Percentiles rank a stretch among this genome's conserved stretches.
phyloP scores from a whole-genome alignment of 2,113 vertebrate species.

The Rhizomys pruinosus region DNA sequence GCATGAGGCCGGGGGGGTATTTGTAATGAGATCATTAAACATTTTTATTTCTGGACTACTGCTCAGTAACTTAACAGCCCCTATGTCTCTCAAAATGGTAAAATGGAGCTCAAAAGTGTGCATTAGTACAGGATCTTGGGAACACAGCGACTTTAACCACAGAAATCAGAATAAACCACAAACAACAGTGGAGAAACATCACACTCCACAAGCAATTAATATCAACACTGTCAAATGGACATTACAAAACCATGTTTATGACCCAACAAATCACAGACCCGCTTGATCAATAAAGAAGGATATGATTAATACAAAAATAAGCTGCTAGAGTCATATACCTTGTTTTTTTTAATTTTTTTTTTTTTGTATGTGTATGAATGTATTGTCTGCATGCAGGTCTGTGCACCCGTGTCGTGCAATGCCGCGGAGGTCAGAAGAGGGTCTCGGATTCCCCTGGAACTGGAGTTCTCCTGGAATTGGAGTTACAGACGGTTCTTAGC shows the following conservation, averaged over 20 bases:
- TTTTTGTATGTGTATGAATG: too few species aligned
- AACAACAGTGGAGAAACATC: constrained; percentile 13
- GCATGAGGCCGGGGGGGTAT: not conserved
- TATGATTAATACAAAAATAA: constrained; percentile 60
- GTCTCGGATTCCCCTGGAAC: too few species aligned
- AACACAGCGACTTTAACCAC: not conserved
- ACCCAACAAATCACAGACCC: constrained; percentile 22
- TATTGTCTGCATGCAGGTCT: too few species aligned
- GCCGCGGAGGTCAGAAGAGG: too few species aligned
- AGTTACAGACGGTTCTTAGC: too few species aligned
- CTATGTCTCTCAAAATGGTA: not conserved
- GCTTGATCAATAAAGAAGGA: not conserved
- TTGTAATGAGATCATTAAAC: not conserved
- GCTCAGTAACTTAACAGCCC: constrained; percentile 3
- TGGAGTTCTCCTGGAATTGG: too few species aligned
- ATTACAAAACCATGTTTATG: constrained; percentile 48
- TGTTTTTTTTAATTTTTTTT: too few species aligned
- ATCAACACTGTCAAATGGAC: constrained; percentile 41
- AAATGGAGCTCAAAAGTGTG: not conserved
- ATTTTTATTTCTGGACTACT: constrained; percentile 41
- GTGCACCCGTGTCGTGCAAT: too few species aligned
- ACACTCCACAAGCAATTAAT: constrained; percentile 49
- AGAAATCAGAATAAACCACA: constrained; percentile 57
- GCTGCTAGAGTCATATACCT: not conserved
- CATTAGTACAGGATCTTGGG: not conserved